Base-by-base conservation (phyloP, 2,113 vertebrate genomes). In the Menidia beryllina region DNA sequence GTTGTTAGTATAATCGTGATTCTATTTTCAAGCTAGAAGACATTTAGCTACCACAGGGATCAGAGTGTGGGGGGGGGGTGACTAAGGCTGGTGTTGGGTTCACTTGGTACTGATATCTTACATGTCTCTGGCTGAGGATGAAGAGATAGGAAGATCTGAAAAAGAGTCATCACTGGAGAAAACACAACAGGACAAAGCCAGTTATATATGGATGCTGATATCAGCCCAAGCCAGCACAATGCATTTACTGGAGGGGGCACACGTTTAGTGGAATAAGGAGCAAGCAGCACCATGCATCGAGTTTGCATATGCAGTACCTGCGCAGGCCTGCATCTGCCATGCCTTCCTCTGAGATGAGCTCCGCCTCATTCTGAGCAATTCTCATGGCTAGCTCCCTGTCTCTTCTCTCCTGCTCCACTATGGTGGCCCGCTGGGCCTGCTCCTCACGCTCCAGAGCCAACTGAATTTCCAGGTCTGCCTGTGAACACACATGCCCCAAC, bases 381-480 rank as follows among this genome's bases (percentile, higher is more conserved):
- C 98, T 92, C 94, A 99, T 95, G 14, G 98, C 98, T 59, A 99
- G 91, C 79, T 99, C 98, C 7, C 95, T 82, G 88, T 99, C 98
- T 27, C 98, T 90, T 19, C 95, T 95, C 49, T 99, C 98, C 91
- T 99, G 98, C 63, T 98, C 97, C 75, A 97, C 71, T 0, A 98
- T 79, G 0, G 95, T 76, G 62, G 95, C 91, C 6, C 89, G 94
- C 86, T 97, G 96, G 17, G 81, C 91, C 74, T 97, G 94, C 78
- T 98, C 97, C 72, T 97, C 95, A 0, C 94, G 91, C 64, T 98
- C 96, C 74, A 83, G 69, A 23, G 95, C 96, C 77, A 99, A 89
- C 78, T 99, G 95, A 50, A 87, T 71, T 67, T 98, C 96, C 88
- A 99, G 84, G 90, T 98, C 96, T 5, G 93, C 95, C 97, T 99